phyloP scores from a whole-genome alignment of 2,113 vertebrate species.

The Chaetodon auriga region DNA sequence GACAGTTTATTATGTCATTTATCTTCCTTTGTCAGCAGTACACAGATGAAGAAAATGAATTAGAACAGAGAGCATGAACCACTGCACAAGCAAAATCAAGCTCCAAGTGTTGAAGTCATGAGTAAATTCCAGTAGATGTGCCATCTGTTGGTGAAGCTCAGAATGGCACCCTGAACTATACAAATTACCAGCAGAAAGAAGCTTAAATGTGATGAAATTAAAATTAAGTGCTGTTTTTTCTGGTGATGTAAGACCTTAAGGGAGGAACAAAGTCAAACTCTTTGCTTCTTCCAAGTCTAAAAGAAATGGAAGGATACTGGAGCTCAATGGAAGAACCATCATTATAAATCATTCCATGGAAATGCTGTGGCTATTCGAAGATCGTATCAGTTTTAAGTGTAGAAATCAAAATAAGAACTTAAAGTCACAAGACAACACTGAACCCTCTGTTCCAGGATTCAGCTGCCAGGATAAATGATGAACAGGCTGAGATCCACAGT shows the following conservation, averaged over 20 bases:
- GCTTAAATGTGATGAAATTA: background rate
- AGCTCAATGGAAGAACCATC: background rate
- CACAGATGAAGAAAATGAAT: background rate
- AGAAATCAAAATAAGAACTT: background rate
- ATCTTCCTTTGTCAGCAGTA: background rate
- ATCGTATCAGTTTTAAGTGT: background rate
- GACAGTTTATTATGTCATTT: conserved; percentile 3
- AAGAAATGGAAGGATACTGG: background rate
- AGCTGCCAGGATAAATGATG: background rate
- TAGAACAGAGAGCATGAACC: background rate
- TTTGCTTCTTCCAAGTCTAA: background rate
- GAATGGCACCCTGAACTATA: conserved; percentile 21
- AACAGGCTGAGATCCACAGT: background rate
- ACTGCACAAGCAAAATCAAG: background rate
- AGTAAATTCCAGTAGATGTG: conserved; percentile 15
- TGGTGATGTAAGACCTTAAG: background rate
- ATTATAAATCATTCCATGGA: background rate
- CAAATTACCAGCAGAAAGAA: background rate
- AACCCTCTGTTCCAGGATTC: background rate
- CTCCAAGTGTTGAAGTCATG: background rate
- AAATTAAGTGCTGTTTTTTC: background rate
- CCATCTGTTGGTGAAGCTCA: conserved; percentile 53
- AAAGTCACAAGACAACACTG: background rate
- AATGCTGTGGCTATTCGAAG: background rate
- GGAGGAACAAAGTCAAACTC: background rate